These are phyloP conservation scores for Dallia pectoralis DNA, from an alignment of 2,797 vertebrate genomes.

Conservation along the genomic window DNA sequence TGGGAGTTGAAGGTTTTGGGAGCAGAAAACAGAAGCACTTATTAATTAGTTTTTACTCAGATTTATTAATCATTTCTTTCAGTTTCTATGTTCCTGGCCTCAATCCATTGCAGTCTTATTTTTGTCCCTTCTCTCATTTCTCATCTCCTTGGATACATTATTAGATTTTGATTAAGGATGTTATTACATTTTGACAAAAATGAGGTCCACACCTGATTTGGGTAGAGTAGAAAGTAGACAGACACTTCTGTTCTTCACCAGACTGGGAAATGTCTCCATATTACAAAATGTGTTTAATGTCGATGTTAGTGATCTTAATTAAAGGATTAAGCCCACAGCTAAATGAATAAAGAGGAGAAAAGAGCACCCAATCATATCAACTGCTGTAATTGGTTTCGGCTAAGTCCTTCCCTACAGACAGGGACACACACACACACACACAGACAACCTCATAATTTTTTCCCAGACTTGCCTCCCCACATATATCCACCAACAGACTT, in stretches of 20 bases:
- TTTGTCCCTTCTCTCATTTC: no score
- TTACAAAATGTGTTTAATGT: constrained; percentile 35
- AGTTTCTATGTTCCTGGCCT: no score
- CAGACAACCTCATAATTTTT: not conserved
- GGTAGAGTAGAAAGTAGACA: no score
- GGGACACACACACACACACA: constrained; percentile 11
- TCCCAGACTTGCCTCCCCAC: not conserved
- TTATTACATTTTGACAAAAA: not conserved
- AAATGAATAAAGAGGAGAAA: constrained; percentile 36
- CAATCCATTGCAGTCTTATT: no score
- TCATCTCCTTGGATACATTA: not conserved
- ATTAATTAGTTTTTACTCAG: no score
- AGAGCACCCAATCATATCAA: constrained; percentile 41
- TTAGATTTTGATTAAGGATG: not conserved
- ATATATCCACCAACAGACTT: constrained; percentile 12
- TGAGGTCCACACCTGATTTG: no score
- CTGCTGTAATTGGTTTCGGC: constrained; percentile 45
- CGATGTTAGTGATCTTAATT: constrained; percentile 55
- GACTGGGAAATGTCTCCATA: not conserved
- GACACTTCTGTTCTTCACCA: not conserved
- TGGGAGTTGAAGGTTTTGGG: no score
- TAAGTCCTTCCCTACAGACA: not conserved
- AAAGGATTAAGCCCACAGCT: constrained; percentile 41
- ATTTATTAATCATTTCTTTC: no score
- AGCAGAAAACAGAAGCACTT: not conserved